A percentile compares a stretch with the other conserved stretches of the same genome.
Conservation (phyloP, 2,113 vertebrate species). For the Nibea coibor region DNA sequence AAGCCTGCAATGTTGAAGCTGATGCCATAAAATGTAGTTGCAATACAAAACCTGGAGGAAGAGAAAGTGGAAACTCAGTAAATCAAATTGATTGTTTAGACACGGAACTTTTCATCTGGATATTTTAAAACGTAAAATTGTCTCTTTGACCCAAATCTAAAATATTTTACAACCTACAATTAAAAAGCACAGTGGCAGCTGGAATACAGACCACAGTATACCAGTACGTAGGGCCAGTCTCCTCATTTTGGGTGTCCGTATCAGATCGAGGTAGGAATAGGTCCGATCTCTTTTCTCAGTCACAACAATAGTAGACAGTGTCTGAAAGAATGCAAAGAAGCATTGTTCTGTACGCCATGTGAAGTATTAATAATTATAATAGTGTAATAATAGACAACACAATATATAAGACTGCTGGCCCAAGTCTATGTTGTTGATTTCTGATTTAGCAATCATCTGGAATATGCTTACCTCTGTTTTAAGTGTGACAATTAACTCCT, state of each 20-base stretch:
- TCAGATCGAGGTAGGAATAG: conserved; percentile 82
- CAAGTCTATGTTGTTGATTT: not conserved
- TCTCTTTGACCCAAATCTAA: not conserved
- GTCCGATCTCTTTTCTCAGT: conserved; percentile 56
- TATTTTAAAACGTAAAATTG: not conserved
- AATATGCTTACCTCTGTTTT: conserved; percentile 82
- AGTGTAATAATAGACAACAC: not conserved
- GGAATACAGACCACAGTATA: conserved; percentile 74
- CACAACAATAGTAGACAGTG: conserved; percentile 67
- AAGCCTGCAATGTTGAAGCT: conserved; percentile 82
- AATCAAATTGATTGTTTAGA: not conserved
- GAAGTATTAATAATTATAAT: not conserved
- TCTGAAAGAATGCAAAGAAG: conserved; percentile 64
- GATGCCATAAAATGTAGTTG: conserved; percentile 80
- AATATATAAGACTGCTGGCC: not conserved
- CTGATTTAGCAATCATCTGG: not conserved
- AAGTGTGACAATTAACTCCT: conserved; percentile 62
- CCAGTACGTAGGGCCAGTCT: conserved; percentile 79
- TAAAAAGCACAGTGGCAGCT: not conserved
- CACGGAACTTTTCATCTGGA: not conserved
- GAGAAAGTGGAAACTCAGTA: conserved; percentile 3
- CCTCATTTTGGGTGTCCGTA: conserved; percentile 83
- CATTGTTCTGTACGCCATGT: not conserved
- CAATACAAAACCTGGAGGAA: conserved; percentile 77
- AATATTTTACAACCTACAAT: not conserved